These are phyloP conservation scores for Parotia lawesii DNA, from an alignment of 2,113 vertebrate genomes.

Conservation along the genomic window DNA sequence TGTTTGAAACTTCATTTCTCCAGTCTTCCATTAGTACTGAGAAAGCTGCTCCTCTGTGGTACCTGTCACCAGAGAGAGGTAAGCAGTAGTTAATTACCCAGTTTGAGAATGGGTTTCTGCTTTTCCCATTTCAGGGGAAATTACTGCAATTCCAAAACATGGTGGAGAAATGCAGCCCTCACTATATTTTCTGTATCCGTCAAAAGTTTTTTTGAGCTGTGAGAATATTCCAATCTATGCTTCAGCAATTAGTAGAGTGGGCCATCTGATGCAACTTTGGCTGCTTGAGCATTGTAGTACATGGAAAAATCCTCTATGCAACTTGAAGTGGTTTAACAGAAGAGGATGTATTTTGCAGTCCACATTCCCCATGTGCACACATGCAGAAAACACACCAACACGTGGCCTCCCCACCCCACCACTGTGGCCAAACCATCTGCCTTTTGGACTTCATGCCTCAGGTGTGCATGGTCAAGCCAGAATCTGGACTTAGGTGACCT, in stretches of 20 bases:
- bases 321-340: background rate
- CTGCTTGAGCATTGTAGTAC: background rate
- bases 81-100: background rate
- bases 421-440: background rate
- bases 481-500: background rate
- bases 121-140: background rate
- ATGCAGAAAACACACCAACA: background rate
- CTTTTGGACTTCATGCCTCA: background rate
- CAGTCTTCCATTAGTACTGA: background rate
- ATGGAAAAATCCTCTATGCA: background rate
- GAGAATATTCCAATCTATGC: background rate
- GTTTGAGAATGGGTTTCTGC: background rate
- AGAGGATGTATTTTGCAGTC: background rate
- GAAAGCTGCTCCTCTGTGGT: background rate
- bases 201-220: background rate
- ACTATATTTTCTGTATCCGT: background rate
- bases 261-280: background rate
- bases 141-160: background rate
- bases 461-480: background rate
- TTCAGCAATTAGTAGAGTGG: background rate
- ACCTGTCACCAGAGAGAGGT: background rate
- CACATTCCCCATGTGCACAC: background rate
- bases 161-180: background rate
- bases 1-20: background rate
- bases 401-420: rapidly evolving